phyloP scores from a whole-genome alignment of 2,888 invertebrate genomes.

The Hirtodrosophila alboralis region DNA sequence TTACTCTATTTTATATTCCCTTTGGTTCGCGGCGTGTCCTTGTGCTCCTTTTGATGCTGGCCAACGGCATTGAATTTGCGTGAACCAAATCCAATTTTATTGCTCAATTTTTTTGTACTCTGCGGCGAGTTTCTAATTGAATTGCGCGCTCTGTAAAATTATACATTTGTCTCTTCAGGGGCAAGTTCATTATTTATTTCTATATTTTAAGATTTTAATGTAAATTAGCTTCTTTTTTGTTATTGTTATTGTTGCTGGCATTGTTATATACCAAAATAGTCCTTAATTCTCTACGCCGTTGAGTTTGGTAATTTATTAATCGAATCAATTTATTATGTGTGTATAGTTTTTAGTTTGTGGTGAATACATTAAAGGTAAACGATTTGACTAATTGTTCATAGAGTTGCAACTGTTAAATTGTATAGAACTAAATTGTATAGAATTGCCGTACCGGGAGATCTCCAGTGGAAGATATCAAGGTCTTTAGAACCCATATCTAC shows the following conservation, averaged over 20 bases:
- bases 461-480: no score
- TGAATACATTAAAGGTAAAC: slow-evolving; percentile 7
- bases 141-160: slow-evolving; percentile 76
- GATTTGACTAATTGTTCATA: neutral
- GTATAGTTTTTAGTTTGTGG: slow-evolving; percentile 1
- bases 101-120: slow-evolving; percentile 83
- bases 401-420: neutral
- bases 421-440: neutral
- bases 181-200: slow-evolving; percentile 74
- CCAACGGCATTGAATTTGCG: slow-evolving; percentile 76
- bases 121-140: slow-evolving; percentile 63
- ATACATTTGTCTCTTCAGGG: slow-evolving; percentile 69
- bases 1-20: slow-evolving; percentile 75
- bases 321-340: slow-evolving; percentile 49
- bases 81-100: slow-evolving; percentile 84
- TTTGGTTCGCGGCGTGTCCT: slow-evolving; percentile 50
- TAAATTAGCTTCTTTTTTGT: slow-evolving; percentile 58
- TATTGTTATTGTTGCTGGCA: slow-evolving; percentile 14
- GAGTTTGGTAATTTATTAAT: slow-evolving; percentile 54
- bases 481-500: no score
- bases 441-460: no score
- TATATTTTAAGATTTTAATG: slow-evolving; percentile 55
- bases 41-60: slow-evolving; percentile 63
- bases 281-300: slow-evolving; percentile 39
- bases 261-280: slow-evolving; percentile 25